These are phyloP conservation scores for Psammodynastes pulverulentus DNA, from an alignment of 2,113 vertebrate species.

Conservation along the genomic window DNA sequence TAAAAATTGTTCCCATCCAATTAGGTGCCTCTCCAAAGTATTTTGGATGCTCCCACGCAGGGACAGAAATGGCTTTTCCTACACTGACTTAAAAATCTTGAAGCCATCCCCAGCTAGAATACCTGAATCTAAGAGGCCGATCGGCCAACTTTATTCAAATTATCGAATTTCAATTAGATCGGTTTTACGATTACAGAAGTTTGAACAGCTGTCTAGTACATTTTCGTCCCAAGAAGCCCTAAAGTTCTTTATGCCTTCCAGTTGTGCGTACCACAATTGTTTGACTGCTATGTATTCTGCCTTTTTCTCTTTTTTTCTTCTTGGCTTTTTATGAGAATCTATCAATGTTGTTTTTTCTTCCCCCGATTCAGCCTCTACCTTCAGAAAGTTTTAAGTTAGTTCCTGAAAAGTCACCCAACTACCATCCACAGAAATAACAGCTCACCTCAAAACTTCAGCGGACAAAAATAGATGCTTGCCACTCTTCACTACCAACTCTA, in stretches of 20 bases:
- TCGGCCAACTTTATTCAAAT: neutral
- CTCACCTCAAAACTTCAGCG: neutral
- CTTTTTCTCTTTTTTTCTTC: neutral
- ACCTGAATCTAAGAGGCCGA: neutral
- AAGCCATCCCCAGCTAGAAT: neutral
- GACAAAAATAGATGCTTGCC: neutral
- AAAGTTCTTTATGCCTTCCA: neutral
- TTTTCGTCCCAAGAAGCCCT: neutral
- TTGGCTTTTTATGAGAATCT: neutral
- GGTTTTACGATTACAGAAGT: neutral
- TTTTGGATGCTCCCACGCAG: neutral
- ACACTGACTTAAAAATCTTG: neutral
- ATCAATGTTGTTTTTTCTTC: neutral
- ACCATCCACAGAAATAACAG: constrained; percentile 1
- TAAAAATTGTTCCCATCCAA: neutral
- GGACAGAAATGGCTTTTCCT: neutral
- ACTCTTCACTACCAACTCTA: neutral
- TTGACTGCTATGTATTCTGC: neutral
- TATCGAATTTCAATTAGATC: neutral
- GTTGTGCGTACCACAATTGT: neutral
- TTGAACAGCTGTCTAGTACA: neutral
- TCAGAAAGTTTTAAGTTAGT: neutral
- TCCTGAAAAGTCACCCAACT: constrained; percentile 1
- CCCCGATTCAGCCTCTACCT: neutral
- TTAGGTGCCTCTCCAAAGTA: neutral